Percentiles rank a stretch among this genome's conserved stretches.
Evolutionary conservation across 2,113 vertebrate species (phyloP).

Genomic region (Amazona guildingii): DNA sequence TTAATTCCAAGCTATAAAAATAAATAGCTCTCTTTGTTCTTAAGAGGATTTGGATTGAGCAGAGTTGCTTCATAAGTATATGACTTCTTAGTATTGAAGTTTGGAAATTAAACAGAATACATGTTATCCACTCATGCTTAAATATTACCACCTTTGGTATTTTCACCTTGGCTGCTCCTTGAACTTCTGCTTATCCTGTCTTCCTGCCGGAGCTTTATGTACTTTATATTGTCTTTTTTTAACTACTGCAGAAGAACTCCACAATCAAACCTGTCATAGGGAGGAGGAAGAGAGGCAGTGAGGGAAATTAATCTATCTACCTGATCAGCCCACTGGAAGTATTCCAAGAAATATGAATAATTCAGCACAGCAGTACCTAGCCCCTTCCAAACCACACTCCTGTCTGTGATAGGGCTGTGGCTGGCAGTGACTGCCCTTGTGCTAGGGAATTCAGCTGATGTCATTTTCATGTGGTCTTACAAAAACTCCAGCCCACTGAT

Average conservation of each 20-base stretch:
- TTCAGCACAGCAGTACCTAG: neutral
- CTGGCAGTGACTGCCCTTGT: accelerated
- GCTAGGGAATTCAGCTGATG: neutral
- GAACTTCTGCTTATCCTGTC: neutral
- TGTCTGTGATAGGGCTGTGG: neutral
- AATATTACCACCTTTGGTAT: neutral
- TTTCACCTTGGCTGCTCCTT: neutral
- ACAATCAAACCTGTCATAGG: neutral
- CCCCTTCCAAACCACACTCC: accelerated
- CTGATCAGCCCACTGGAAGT: neutral
- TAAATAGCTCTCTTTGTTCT: constrained; percentile 42
- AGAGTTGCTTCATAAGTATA: constrained; percentile 29
- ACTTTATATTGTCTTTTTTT: neutral
- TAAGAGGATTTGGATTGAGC: constrained; percentile 53
- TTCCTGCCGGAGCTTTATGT: neutral
- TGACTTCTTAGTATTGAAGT: constrained; percentile 14
- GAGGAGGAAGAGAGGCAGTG: neutral
- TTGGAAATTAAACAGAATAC: neutral
- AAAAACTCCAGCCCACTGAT: neutral
- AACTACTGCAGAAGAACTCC: neutral
- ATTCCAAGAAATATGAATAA: neutral
- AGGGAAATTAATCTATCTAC: neutral
- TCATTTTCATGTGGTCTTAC: neutral
- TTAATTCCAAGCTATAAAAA: constrained; percentile 39
- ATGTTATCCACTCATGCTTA: neutral